Evolutionary conservation across 2,888 invertebrate species (phyloP).

Genomic region (Rugalucina vietnamica): DNA sequence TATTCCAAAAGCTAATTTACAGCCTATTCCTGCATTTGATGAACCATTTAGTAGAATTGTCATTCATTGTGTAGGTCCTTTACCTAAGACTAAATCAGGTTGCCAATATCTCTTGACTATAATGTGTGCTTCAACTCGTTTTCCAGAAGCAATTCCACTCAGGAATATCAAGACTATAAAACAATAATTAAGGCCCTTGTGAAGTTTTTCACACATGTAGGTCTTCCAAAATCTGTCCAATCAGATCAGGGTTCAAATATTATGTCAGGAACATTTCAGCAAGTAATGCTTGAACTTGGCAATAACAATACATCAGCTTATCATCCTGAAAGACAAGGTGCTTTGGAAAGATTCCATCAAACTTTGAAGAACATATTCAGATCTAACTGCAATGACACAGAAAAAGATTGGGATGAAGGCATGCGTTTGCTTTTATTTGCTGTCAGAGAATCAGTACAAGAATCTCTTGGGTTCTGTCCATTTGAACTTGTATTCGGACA

Average conservation of each 20-base stretch:
- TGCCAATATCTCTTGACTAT: slow-evolving; percentile 33
- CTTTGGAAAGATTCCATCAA: slow-evolving; percentile 48
- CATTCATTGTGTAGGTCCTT: slow-evolving; percentile 48
- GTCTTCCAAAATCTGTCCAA: slow-evolving; percentile 50
- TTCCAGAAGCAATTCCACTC: slow-evolving; percentile 63
- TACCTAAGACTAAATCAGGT: slow-evolving; percentile 40
- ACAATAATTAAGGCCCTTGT: no score
- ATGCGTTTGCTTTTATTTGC: slow-evolving; percentile 53
- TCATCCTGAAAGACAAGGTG: slow-evolving; percentile 54
- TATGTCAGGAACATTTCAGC: slow-evolving; percentile 54
- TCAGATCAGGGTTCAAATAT: slow-evolving; percentile 63
- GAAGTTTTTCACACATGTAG: not conserved
- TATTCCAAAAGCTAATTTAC: no score
- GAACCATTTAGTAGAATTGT: slow-evolving; percentile 40
- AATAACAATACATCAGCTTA: slow-evolving; percentile 3
- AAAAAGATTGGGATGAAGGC: slow-evolving; percentile 58
- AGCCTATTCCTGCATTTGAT: slow-evolving; percentile 45
- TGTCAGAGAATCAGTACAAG: slow-evolving; percentile 49
- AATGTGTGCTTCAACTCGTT: slow-evolving; percentile 42
- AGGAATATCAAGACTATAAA: slow-evolving; percentile 53
- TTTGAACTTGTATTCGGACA: slow-evolving; percentile 64
- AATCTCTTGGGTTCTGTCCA: slow-evolving; percentile 62
- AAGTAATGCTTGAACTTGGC: slow-evolving; percentile 46
- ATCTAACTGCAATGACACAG: slow-evolving; percentile 43
- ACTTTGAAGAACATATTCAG: slow-evolving; percentile 56